Evolutionary conservation across 2,797 vertebrate species (phyloP).

Genomic region (Mallotus villosus): DNA sequence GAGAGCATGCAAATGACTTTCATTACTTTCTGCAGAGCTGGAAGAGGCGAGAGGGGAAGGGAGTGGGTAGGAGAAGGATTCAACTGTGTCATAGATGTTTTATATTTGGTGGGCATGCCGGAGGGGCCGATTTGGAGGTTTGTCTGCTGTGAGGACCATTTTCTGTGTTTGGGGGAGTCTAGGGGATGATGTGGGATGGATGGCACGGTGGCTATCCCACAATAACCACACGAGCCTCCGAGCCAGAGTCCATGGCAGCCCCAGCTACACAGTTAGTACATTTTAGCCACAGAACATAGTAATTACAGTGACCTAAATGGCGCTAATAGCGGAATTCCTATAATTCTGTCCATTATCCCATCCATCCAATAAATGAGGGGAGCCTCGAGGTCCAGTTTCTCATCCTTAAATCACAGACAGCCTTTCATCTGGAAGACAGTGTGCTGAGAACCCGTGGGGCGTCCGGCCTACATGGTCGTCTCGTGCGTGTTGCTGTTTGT

Average conservation of each 20-base stretch:
- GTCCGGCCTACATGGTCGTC: background rate
- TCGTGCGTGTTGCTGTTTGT: constrained; percentile 7
- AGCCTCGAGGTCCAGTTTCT: background rate
- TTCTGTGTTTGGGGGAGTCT: background rate
- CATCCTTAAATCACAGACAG: background rate
- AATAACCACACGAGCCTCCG: background rate
- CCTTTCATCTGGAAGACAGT: background rate
- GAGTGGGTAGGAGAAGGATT: background rate
- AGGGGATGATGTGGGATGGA: background rate
- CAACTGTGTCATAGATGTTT: constrained; percentile 19
- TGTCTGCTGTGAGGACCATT: background rate
- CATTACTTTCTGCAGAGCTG: background rate
- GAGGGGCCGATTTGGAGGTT: background rate
- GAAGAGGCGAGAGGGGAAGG: no score
- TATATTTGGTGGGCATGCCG: background rate
- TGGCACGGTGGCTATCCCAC: background rate
- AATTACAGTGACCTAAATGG: no score
- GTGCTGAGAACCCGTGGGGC: background rate
- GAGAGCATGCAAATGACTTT: constrained; percentile 16
- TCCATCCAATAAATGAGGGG: background rate
- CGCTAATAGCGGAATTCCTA: no score
- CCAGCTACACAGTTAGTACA: no score
- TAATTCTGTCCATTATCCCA: background rate
- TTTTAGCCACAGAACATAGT: no score
- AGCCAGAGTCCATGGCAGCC: no score